Evolutionary conservation across 1,140 invertebrate genomes (phyloP).

Genomic region (Vanessa tameamea): DNA sequence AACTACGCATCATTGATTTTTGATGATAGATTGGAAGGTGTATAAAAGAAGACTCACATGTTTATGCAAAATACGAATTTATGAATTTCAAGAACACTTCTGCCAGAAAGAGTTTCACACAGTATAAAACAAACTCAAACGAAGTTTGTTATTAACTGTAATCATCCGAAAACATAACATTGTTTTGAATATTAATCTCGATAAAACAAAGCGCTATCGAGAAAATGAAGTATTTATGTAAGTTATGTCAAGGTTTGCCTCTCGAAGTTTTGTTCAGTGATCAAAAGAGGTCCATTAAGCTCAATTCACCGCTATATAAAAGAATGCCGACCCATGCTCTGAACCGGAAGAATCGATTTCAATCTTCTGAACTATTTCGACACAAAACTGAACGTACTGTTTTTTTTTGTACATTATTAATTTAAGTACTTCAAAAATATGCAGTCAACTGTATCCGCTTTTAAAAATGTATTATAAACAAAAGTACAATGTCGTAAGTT

Average conservation of each 20-base stretch:
- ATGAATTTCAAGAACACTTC: too few relatives aligned
- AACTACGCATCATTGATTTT: too few relatives aligned
- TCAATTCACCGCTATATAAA: slow-evolving; percentile 36
- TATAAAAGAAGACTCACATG: too few relatives aligned
- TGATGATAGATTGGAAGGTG: too few relatives aligned
- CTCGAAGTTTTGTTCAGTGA: slow-evolving; percentile 34
- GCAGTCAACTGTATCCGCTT: not conserved
- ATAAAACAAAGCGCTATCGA: slow-evolving; percentile 6
- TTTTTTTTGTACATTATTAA: not conserved
- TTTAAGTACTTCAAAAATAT: not conserved
- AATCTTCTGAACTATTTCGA: slow-evolving; percentile 36
- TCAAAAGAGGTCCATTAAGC: slow-evolving; percentile 38
- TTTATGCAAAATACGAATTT: too few relatives aligned
- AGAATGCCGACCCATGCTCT: slow-evolving; percentile 34
- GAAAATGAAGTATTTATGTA: slow-evolving; percentile 9
- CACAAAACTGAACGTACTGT: slow-evolving; percentile 17
- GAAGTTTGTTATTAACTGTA: not conserved
- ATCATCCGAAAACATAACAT: not conserved
- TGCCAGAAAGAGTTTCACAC: too few relatives aligned
- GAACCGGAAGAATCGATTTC: slow-evolving; percentile 39
- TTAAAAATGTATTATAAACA: not conserved
- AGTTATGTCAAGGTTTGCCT: slow-evolving; percentile 29
- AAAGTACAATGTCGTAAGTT: too few relatives aligned
- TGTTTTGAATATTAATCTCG: not conserved
- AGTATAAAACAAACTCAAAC: too few relatives aligned